Percentiles rank a stretch among this genome's conserved stretches.
phyloP scores from a whole-genome alignment of 1,140 invertebrate genomes.

The Penaeus japonicus region DNA sequence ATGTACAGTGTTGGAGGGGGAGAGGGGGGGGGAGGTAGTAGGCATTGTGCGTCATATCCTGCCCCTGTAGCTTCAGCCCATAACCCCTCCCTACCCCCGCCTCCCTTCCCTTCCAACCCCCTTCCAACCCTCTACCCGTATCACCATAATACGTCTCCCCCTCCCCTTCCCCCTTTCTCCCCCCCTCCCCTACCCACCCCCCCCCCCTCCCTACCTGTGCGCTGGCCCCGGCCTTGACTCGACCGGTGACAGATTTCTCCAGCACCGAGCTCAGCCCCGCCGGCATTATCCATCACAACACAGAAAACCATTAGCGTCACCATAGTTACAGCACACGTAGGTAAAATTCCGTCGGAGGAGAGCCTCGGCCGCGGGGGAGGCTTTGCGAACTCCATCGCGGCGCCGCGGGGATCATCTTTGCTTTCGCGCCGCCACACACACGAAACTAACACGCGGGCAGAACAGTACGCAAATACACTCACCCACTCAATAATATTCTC shows the following conservation, averaged over 20 bases:
- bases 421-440: too few species aligned
- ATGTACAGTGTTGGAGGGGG: too few species aligned
- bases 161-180: neutral
- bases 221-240: slow-evolving; percentile 23
- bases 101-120: neutral
- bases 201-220: neutral
- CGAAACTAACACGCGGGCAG: too few species aligned
- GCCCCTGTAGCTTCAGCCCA: neutral
- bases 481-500: too few species aligned
- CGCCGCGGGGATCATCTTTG: too few species aligned
- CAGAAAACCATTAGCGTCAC: neutral
- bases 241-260: slow-evolving; percentile 28
- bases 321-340: neutral
- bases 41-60: too few species aligned
- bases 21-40: too few species aligned
- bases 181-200: neutral
- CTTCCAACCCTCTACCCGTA: neutral
- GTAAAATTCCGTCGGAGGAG: neutral
- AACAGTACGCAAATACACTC: too few species aligned
- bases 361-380: neutral
- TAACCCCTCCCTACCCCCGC: neutral
- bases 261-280: neutral
- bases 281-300: neutral
- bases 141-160: neutral
- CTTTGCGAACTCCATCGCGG: too few species aligned